Conservation (phyloP, 2,797 vertebrate species). For the Sebastes paucispinis region DNA sequence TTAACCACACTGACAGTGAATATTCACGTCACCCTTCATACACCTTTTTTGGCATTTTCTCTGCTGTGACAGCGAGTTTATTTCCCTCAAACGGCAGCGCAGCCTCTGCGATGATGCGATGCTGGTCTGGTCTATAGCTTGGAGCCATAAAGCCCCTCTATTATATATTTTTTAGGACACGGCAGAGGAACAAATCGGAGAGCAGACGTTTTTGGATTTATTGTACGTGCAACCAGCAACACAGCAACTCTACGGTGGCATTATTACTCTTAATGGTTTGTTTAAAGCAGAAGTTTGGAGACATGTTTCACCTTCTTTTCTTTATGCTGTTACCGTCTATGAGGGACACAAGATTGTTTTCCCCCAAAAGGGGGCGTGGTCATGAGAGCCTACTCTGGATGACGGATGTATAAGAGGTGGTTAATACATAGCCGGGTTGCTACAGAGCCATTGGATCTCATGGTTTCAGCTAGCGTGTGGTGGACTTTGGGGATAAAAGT, state of each 20-base stretch:
- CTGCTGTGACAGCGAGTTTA: neutral
- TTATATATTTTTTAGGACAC: too few relatives aligned
- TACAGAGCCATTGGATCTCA: neutral
- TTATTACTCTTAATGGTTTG: too few relatives aligned
- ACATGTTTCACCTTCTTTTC: too few relatives aligned
- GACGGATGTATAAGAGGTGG: conserved; percentile 13
- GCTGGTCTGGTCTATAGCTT: neutral
- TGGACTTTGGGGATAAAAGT: neutral
- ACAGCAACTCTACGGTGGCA: too few relatives aligned
- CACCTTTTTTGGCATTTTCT: neutral
- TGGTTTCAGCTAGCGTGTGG: neutral
- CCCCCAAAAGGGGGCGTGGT: too few relatives aligned
- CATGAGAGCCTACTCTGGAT: too few relatives aligned
- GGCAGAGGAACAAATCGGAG: too few relatives aligned
- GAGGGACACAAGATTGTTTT: too few relatives aligned
- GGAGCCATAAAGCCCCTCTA: neutral
- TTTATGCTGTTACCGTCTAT: too few relatives aligned
- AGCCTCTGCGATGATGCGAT: neutral
- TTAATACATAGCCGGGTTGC: conserved; percentile 14
- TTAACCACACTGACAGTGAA: neutral
- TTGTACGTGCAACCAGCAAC: too few relatives aligned
- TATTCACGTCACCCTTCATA: neutral
- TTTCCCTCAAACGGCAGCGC: neutral
- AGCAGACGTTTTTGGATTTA: too few relatives aligned
- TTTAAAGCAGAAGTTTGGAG: too few relatives aligned